A percentile compares a stretch with the other conserved stretches of the same genome.
Conservation (phyloP, 2,888 invertebrate species). For the Drosophila multiciliata region DNA sequence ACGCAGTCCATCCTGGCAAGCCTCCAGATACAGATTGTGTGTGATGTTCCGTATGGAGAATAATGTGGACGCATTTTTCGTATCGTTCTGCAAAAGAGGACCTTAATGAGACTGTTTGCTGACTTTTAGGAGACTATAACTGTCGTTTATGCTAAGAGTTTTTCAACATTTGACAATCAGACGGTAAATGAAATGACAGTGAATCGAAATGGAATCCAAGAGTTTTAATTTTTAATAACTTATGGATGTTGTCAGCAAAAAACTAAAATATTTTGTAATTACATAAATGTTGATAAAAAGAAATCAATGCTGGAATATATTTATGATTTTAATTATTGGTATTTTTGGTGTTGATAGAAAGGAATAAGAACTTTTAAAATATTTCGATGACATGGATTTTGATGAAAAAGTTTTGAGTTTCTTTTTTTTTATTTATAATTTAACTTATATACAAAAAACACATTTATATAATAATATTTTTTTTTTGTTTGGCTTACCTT, state of each 20-base stretch:
- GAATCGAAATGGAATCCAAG: not conserved
- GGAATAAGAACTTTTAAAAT: not conserved
- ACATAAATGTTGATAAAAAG: not conserved
- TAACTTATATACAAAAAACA: not conserved
- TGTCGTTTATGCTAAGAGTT: not conserved
- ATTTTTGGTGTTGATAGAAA: not conserved
- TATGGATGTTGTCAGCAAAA: not conserved
- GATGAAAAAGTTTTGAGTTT: not conserved
- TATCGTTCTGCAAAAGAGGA: conserved; percentile 63
- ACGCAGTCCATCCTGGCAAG: conserved; percentile 82
- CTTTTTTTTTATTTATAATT: not conserved
- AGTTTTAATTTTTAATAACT: not conserved
- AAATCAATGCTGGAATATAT: not conserved
- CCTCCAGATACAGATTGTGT: conserved; percentile 84
- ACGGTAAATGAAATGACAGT: not conserved
- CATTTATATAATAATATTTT: not conserved
- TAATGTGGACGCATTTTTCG: conserved; percentile 79
- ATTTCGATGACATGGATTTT: not conserved
- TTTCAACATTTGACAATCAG: not conserved
- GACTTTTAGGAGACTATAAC: not conserved
- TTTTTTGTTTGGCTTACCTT: conserved; percentile 75
- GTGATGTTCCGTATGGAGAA: conserved; percentile 84
- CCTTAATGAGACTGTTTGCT: not conserved
- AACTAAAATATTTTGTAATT: not conserved
- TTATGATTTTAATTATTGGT: not conserved